phyloP scores from a whole-genome alignment of 2,888 invertebrate genomes.

The Eudasyphora cyanicolor region DNA sequence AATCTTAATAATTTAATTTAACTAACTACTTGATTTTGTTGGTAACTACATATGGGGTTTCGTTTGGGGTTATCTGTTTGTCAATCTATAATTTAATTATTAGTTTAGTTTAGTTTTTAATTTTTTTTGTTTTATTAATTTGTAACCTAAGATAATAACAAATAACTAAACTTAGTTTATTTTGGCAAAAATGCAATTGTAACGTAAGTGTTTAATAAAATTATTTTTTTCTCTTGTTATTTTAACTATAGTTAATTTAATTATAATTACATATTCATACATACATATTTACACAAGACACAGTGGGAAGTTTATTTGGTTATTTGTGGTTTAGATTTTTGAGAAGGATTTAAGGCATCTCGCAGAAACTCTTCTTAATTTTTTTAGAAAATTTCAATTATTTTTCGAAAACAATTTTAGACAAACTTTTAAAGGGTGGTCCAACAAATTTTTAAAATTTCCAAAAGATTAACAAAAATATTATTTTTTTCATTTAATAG shows the following conservation, averaged over 20 bases:
- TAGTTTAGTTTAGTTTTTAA: neutral
- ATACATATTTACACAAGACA: conserved; percentile 34
- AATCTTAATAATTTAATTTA: conserved; percentile 11
- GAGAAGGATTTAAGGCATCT: too few relatives aligned
- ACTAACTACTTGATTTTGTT: conserved; percentile 21
- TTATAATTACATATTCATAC: conserved; percentile 32
- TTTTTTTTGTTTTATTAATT: neutral
- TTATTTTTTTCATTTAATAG: too few relatives aligned
- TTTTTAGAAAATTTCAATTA: too few relatives aligned
- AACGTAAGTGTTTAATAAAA: conserved; percentile 44
- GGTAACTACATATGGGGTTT: neutral
- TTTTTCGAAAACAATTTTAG: too few relatives aligned
- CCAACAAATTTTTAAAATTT: too few relatives aligned
- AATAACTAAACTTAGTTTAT: conserved; percentile 61
- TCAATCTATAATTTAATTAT: conserved; percentile 21
- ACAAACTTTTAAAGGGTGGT: too few relatives aligned
- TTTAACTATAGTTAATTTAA: conserved; percentile 23
- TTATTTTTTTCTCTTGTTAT: too few relatives aligned
- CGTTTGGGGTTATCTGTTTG: conserved; percentile 26
- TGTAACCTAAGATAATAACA: conserved; percentile 33
- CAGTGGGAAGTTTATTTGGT: too few relatives aligned
- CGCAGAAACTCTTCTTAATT: too few relatives aligned
- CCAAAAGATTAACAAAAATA: too few relatives aligned
- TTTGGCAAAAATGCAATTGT: conserved; percentile 63
- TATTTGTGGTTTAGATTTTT: too few relatives aligned